Evolutionary conservation across 2,888 invertebrate species (phyloP).

Genomic region (Diarsia mendica): DNA sequence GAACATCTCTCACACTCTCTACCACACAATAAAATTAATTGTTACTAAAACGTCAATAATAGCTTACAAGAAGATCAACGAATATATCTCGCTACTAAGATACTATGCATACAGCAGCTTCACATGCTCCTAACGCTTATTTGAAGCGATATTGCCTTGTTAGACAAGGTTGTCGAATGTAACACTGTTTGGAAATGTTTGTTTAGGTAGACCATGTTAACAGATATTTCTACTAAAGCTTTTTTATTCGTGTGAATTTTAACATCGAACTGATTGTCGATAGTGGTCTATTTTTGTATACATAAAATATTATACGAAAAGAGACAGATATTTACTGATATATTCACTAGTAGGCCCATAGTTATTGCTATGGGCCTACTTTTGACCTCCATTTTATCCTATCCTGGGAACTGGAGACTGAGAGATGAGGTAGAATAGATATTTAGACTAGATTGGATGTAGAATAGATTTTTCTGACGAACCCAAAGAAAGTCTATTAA

Average conservation of each 20-base stretch:
- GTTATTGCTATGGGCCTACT: too few relatives aligned
- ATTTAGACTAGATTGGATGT: too few relatives aligned
- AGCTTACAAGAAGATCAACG: conserved; percentile 66
- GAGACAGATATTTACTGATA: too few relatives aligned
- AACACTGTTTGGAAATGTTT: conserved; percentile 24
- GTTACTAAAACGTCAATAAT: conserved; percentile 41
- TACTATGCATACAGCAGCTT: conserved; percentile 37
- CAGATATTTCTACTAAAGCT: background rate
- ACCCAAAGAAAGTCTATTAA: too few relatives aligned
- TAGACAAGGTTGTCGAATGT: conserved; percentile 37
- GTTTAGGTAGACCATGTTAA: conserved; percentile 18
- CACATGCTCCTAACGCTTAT: conserved; percentile 30
- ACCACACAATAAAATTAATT: background rate
- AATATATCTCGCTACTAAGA: conserved; percentile 53
- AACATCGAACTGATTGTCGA: background rate
- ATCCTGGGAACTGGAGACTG: too few relatives aligned
- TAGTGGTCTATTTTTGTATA: background rate
- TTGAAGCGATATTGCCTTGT: conserved; percentile 33
- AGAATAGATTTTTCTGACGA: too few relatives aligned
- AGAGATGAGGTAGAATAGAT: too few relatives aligned
- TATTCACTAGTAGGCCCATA: too few relatives aligned
- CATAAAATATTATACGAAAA: background rate
- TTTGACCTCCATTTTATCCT: too few relatives aligned
- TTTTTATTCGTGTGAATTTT: background rate
- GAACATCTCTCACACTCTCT: conserved; percentile 5